Evolutionary conservation across 2,113 vertebrate species (phyloP), one percentile per base, ranked within the genome.

Genomic region (Gnathochromis pfefferi): DNA sequence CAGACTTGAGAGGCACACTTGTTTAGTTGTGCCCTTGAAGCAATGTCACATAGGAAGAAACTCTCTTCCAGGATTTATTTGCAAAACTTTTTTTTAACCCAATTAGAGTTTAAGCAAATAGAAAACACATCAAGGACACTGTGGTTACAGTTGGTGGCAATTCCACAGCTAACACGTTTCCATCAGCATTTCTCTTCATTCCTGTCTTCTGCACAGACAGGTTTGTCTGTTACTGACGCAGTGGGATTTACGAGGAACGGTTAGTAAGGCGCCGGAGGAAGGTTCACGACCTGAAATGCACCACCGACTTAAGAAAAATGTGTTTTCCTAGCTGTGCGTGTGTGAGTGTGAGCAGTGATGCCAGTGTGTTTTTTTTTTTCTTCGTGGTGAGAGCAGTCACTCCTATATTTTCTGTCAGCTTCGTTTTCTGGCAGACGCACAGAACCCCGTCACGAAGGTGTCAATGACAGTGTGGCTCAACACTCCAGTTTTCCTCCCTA

Each of bases 201-300:
- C 23, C 82, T 92, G 85, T 83, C 80, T 33, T 26, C 31, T 81
- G 42, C 68, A 80, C 79, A 86, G 53, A 85, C 85, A 80, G 57
- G 81, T 91, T 87, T 80, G 47, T 88, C 82, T 73, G 26, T 86
- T 51, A 9, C 45, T 91, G 88, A 92, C 75, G 70, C 89, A 84
- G 82, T 87, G 85, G 88, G 82, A 60, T 81, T 85, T 21, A 85
- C 82, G 75, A 70, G 80, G 19, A 54, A 85, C 1, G 14, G 70
- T 83, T 82, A 80, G 54, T 78, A 26, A 87, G 85, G 89, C 84
- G 65, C 88, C 85, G 5, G 70, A 68, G 89, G 86, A 82, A 88
- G 63, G 84, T 91, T 93, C 82, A 83, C n/a, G 40, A 90, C 89
- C 91, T 90, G 33, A 93, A 91, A 92, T 91, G 90, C 89, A 91